phyloP scores from a whole-genome alignment of 2,888 invertebrate species.

The Encarsia formosa region DNA sequence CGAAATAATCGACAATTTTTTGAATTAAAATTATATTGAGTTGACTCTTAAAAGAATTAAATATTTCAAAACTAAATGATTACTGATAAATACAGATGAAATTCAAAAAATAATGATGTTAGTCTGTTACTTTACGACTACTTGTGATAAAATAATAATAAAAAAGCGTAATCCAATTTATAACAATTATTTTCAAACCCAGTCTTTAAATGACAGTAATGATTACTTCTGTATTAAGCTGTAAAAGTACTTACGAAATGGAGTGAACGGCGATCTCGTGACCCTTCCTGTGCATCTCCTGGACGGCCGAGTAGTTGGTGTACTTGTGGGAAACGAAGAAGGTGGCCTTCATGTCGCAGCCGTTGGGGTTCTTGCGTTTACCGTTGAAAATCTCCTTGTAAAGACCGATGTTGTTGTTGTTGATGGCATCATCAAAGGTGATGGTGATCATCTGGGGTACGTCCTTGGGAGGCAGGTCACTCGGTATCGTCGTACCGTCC shows the following conservation, averaged over 20 bases:
- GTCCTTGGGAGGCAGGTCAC: conserved; percentile 76
- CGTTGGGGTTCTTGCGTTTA: conserved; percentile 86
- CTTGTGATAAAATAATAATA: no score
- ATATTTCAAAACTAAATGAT: no score
- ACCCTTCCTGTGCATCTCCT: conserved; percentile 85
- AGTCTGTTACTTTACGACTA: no score
- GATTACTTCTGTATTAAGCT: no score
- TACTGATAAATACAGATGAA: no score
- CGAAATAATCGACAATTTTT: no score
- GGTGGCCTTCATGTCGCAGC: conserved; percentile 88
- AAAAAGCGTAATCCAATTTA: no score
- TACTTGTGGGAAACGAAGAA: conserved; percentile 92
- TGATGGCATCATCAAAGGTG: conserved; percentile 92
- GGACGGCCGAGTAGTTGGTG: conserved; percentile 88
- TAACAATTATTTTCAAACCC: no score
- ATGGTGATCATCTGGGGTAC: conserved; percentile 93
- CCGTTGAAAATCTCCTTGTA: conserved; percentile 90
- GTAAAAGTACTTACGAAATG: conserved; percentile 70
- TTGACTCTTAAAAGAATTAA: no score
- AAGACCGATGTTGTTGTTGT: conserved; percentile 90
- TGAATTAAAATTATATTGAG: no score
- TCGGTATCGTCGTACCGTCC: conserved; percentile 83
- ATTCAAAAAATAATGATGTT: no score
- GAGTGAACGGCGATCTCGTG: conserved; percentile 93
- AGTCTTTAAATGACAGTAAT: no score